Evolutionary conservation across 1,140 invertebrate species (phyloP).

Genomic region (Scaptomyza pallida): DNA sequence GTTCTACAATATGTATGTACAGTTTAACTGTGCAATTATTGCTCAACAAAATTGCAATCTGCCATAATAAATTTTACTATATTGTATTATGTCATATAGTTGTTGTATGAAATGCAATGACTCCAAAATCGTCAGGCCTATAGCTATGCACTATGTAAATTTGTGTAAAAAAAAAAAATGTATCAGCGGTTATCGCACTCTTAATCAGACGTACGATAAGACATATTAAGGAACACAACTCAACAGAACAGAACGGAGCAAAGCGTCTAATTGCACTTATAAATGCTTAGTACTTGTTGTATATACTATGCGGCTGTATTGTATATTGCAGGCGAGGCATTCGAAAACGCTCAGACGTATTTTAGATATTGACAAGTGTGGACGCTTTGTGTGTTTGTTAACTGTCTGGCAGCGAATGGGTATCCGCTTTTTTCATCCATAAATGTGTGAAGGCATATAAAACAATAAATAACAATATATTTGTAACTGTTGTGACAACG

Average conservation of each 20-base stretch:
- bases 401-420: constrained; percentile 7
- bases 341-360: constrained; percentile 57
- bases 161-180: not conserved
- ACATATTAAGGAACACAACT: constrained; percentile 28
- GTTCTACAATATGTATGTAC: not conserved
- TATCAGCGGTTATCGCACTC: constrained; percentile 30
- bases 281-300: constrained; percentile 25
- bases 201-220: constrained; percentile 57
- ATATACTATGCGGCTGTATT: constrained; percentile 1
- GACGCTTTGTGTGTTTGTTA: constrained; percentile 33
- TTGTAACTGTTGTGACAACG: not conserved
- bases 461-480: not conserved
- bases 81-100: not conserved
- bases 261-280: constrained; percentile 52
- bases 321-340: constrained; percentile 40
- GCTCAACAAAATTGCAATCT: not conserved
- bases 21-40: not conserved
- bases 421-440: not conserved
- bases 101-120: no score
- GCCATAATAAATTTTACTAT: not conserved
- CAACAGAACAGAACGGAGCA: constrained; percentile 11
- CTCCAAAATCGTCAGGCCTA: constrained; percentile 4
- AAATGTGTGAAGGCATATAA: not conserved
- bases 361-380: constrained; percentile 54
- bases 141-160: not conserved